Base-by-base conservation (phyloP, 92 coral and sea anemone species). In the Virgularia gustaviana region DNA sequence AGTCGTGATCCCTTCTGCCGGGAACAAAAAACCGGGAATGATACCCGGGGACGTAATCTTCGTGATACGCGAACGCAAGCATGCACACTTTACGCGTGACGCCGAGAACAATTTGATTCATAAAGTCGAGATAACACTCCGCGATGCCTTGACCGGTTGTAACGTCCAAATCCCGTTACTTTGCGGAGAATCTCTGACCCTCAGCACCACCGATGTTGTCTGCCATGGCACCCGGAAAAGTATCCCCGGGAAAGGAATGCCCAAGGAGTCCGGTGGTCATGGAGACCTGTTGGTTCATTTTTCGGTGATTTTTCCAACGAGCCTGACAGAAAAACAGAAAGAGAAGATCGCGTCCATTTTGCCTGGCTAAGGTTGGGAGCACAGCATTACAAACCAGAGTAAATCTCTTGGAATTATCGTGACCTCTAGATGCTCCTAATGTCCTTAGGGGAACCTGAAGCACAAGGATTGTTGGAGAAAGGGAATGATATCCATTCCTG, bases 11-110 rank as follows among this genome's bases (percentile, higher is more conserved):
- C 86, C 89, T 3, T 81, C 71, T 64, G 96, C 90, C 61, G 97
- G 97, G 27, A 92, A 91, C 74, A 54, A 78, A 56, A 91, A 79
- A 61, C 97, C 92, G 2, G 97, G 97, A 3, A 85, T 86, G 9
- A 78, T 89, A 37, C 97, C 97, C 4, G 91, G 96, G 1, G 96
- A 91, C 55, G 91, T 91, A 35, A 78, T 91, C 8, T 86, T 91
- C 71, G 77, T 76, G 5, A 85, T 91, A 54, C 90, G 88, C 60
- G 97, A 89, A 75, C 85, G 83, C 65, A 57, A 85, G 13, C 96
- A 91, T 39, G 53, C 78, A 22, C 29, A 47, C 71, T 89, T 89
- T 66, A 83, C 85, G 24, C 80, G 97, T 30, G 97, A 91, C 72
- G 79, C 76, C 31, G 86, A 83, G 49, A 89, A 91, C 71, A 91